Percentiles rank a stretch among this genome's conserved stretches.
These are phyloP conservation scores for Drosophila mimica DNA, from an alignment of 2,888 invertebrate genomes.

Conservation along the genomic window DNA sequence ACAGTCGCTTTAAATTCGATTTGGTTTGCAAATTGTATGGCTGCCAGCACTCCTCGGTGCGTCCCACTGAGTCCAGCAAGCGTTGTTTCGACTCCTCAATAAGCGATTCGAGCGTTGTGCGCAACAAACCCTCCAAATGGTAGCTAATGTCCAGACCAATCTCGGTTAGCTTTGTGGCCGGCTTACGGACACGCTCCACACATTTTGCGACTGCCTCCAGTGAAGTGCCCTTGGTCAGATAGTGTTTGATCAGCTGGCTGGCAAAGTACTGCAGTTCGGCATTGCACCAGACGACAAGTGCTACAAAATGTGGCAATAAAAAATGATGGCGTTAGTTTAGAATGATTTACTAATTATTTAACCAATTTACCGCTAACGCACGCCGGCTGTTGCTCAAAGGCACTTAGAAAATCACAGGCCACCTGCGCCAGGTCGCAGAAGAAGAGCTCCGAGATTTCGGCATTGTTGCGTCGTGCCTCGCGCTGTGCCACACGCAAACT, in stretches of 20 bases:
- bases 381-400: constrained; percentile 91
- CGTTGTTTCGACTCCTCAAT: constrained; percentile 84
- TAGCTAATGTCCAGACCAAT: constrained; percentile 96
- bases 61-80: constrained; percentile 83
- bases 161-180: constrained; percentile 86
- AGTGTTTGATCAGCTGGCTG: constrained; percentile 93
- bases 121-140: constrained; percentile 94
- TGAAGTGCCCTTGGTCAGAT: constrained; percentile 95
- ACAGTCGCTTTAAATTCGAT: constrained; percentile 82
- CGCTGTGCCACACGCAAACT: constrained; percentile 84
- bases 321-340: neutral
- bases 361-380: constrained; percentile 89
- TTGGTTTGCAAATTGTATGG: constrained; percentile 85
- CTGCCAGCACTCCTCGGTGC: constrained; percentile 85
- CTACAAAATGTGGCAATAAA: constrained; percentile 82
- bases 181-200: constrained; percentile 90
- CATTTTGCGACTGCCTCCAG: constrained; percentile 94
- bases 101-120: constrained; percentile 87
- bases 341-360: neutral
- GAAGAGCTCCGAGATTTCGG: constrained; percentile 87
- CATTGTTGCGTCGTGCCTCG: constrained; percentile 84
- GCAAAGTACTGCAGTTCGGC: constrained; percentile 92
- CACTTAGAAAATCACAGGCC: constrained; percentile 90
- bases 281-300: constrained; percentile 96
- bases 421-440: constrained; percentile 90